phyloP scores from a whole-genome alignment of 1,140 invertebrate genomes.

The Drosophila tropicalis region DNA sequence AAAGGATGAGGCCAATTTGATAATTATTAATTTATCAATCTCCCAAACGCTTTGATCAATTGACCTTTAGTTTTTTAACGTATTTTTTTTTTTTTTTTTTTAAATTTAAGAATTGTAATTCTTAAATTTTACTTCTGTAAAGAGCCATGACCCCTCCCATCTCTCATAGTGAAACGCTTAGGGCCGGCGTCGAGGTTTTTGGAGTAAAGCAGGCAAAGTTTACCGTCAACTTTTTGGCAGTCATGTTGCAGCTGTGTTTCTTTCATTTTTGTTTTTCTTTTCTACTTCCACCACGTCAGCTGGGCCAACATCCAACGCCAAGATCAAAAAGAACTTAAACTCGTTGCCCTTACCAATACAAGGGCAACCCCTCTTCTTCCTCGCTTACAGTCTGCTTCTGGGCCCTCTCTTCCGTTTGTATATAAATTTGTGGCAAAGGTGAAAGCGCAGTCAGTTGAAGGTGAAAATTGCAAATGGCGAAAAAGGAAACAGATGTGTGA shows the following conservation, averaged over 20 bases:
- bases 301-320: conserved; percentile 8
- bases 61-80: no score
- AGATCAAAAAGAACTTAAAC: conserved; percentile 11
- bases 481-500: conserved; percentile 31
- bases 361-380: background rate
- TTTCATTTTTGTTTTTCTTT: conserved; percentile 10
- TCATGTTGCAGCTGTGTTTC: conserved; percentile 34
- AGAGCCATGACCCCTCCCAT: background rate
- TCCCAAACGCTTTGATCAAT: no score
- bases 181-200: no score
- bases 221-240: conserved; percentile 39
- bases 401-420: background rate
- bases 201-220: conserved; percentile 38
- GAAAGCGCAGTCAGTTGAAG: conserved; percentile 40
- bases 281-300: conserved; percentile 8
- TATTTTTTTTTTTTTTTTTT: background rate
- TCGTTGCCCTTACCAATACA: conserved; percentile 21
- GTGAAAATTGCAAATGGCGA: conserved; percentile 46
- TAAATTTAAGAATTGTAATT: background rate
- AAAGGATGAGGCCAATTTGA: no score
- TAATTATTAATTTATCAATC: no score
- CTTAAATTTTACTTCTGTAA: background rate
- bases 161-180: no score
- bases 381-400: background rate
- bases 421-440: conserved; percentile 41